phyloP scores from a whole-genome alignment of 2,113 vertebrate genomes.

The Indri indri region DNA sequence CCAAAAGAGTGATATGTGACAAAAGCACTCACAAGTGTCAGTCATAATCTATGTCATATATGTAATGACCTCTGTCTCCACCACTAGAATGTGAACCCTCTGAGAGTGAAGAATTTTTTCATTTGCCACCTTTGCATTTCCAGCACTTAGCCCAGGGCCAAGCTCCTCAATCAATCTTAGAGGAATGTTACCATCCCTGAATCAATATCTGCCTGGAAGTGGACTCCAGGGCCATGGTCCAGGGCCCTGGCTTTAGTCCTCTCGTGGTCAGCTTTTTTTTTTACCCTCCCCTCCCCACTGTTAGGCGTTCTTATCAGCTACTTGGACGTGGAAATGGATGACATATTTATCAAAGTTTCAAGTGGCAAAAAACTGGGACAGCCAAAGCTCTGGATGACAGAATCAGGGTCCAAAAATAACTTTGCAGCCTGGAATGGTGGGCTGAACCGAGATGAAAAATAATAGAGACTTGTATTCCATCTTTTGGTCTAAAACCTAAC shows the following conservation, averaged over 20 bases:
- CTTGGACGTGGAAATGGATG: background rate
- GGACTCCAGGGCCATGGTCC: background rate
- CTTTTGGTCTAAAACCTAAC: background rate
- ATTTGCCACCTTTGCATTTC: background rate
- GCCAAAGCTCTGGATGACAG: slow-evolving; percentile 44
- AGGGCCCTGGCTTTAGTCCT: background rate
- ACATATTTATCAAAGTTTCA: slow-evolving; percentile 63
- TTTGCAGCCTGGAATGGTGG: slow-evolving; percentile 16
- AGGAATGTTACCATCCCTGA: background rate
- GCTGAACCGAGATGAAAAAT: background rate
- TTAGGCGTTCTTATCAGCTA: background rate
- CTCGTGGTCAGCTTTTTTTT: background rate
- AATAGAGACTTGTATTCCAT: background rate
- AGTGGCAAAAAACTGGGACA: slow-evolving; percentile 68
- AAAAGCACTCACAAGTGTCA: background rate
- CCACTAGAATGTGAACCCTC: background rate
- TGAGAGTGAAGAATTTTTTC: background rate
- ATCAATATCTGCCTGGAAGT: background rate
- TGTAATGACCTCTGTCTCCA: background rate
- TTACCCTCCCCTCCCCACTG: too few species aligned
- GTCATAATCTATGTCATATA: background rate
- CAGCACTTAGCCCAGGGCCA: background rate
- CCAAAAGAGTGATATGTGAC: background rate
- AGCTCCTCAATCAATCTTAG: background rate
- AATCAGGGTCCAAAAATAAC: slow-evolving; percentile 62